Conservation (phyloP, 2,888 invertebrate genomes). For the Aporophyla lueneburgensis region DNA sequence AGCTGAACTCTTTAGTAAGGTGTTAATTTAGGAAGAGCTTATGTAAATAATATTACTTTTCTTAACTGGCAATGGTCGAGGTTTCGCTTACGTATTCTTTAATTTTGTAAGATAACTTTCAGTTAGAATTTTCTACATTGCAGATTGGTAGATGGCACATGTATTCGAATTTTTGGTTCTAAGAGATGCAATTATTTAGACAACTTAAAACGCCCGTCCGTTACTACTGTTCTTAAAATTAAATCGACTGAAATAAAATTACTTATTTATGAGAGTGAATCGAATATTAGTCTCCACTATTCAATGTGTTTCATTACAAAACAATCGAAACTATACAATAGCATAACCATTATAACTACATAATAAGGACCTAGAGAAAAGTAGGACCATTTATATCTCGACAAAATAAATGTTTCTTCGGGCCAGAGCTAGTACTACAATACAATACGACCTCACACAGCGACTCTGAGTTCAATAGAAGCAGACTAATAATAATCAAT, state of each 20-base stretch:
- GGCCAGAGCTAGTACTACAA: too few relatives aligned
- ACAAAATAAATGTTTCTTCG: not conserved
- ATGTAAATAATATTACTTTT: constrained; percentile 30
- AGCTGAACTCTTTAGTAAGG: constrained; percentile 9
- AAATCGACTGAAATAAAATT: too few relatives aligned
- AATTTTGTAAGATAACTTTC: accelerated
- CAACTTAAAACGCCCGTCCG: too few relatives aligned
- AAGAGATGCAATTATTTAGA: too few relatives aligned
- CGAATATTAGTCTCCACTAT: not conserved
- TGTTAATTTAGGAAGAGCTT: constrained; percentile 30
- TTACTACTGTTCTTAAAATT: too few relatives aligned
- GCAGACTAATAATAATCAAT: not conserved
- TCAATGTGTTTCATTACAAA: not conserved
- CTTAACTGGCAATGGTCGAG: not conserved
- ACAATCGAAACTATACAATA: not conserved
- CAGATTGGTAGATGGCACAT: too few relatives aligned
- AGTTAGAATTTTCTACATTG: too few relatives aligned
- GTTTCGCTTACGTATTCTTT: not conserved
- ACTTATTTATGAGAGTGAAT: not conserved
- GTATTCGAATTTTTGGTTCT: too few relatives aligned
- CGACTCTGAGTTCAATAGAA: not conserved
- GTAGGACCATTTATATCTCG: not conserved
- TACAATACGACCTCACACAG: not conserved
- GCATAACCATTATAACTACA: not conserved
- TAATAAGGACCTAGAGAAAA: not conserved